A percentile compares a stretch with the other conserved stretches of the same genome.
phyloP scores from a whole-genome alignment of 2,797 vertebrate species.

The Coilia nasus region DNA sequence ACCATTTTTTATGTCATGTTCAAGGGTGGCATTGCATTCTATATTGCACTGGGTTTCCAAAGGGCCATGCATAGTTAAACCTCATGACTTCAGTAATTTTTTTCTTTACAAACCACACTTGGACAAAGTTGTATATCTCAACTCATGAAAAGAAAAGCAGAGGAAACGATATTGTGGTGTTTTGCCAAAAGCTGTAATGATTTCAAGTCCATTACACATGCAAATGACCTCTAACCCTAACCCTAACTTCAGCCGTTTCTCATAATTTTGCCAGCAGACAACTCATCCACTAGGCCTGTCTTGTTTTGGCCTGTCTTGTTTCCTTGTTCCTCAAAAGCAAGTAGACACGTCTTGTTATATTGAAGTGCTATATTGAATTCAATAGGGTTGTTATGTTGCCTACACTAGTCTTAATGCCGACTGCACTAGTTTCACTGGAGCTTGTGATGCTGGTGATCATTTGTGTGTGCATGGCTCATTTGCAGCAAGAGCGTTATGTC shows the following conservation, averaged over 20 bases:
- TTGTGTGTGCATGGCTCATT: too few species aligned
- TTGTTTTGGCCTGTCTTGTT: not conserved
- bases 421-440: not conserved
- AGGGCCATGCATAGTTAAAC: not conserved
- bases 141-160: not conserved
- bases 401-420: not conserved
- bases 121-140: not conserved
- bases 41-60: not conserved
- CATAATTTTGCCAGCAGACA: not conserved
- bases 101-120: not conserved
- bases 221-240: not conserved
- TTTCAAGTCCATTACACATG: not conserved
- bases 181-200: not conserved
- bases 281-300: not conserved
- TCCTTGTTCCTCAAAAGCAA: not conserved
- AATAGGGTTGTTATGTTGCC: not conserved
- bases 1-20: not conserved
- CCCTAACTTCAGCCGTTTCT: not conserved
- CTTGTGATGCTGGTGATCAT: too few species aligned
- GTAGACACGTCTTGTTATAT: not conserved
- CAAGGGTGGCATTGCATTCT: not conserved
- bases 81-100: not conserved
- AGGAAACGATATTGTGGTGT: not conserved
- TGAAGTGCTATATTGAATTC: not conserved
- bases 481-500: too few species aligned